These are phyloP conservation scores for Uloborus plumipes DNA, from an alignment of 2,888 invertebrate genomes.

Conservation along the genomic window DNA sequence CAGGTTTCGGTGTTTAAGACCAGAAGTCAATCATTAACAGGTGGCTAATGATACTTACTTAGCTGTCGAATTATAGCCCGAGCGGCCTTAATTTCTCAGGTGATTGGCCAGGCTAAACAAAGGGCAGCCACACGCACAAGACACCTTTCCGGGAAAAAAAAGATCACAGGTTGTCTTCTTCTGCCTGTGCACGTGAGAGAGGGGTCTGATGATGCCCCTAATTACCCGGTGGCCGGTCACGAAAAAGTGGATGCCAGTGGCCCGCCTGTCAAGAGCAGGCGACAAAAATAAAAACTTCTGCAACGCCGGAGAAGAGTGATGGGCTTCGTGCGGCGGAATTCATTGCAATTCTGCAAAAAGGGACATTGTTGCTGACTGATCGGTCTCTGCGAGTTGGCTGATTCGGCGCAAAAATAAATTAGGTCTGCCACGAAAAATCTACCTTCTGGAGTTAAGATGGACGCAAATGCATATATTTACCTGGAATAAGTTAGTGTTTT, in stretches of 20 bases:
- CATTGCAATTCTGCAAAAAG: too few species aligned
- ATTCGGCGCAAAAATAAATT: too few species aligned
- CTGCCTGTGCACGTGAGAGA: neutral
- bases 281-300: conserved; percentile 4
- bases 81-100: neutral
- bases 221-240: conserved; percentile 7
- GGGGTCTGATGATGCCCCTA: neutral
- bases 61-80: too few species aligned
- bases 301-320: neutral
- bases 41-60: too few species aligned
- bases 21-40: too few species aligned
- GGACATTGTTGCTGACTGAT: too few species aligned
- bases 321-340: neutral
- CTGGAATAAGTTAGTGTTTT: too few species aligned
- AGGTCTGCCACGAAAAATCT: too few species aligned
- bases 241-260: neutral
- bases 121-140: neutral
- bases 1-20: too few species aligned
- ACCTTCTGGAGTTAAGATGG: too few species aligned
- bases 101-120: neutral
- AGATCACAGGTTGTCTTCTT: neutral
- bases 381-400: too few species aligned
- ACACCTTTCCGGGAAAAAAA: neutral
- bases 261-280: neutral
- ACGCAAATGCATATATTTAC: too few species aligned